These are phyloP conservation scores for Cryptus viduatorius DNA, from an alignment of 2,888 invertebrate genomes.

Conservation along the genomic window DNA sequence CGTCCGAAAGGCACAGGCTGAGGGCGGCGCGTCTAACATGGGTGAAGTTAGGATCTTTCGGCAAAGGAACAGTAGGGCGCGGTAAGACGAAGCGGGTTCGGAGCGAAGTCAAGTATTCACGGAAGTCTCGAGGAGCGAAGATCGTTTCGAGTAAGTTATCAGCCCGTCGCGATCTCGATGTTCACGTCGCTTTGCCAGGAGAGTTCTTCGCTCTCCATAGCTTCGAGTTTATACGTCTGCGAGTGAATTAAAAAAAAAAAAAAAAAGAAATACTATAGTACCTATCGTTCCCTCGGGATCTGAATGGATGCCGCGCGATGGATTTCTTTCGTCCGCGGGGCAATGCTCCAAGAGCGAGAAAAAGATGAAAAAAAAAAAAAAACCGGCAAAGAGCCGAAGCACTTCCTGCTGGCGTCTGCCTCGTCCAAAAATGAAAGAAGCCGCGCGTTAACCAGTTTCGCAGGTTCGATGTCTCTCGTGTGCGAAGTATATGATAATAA, in stretches of 20 bases:
- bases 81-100: conserved; percentile 28
- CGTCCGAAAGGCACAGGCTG: background rate
- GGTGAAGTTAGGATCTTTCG: background rate
- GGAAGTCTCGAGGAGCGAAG: conserved; percentile 46
- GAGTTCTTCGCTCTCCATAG: conserved; percentile 48
- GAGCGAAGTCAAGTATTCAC: conserved; percentile 21
- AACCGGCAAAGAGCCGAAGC: conserved; percentile 36
- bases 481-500: conserved; percentile 58
- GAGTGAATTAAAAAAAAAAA: background rate
- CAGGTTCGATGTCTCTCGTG: conserved; percentile 41
- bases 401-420: conserved; percentile 63
- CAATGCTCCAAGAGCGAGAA: conserved; percentile 28
- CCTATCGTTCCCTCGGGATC: conserved; percentile 62
- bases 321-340: conserved; percentile 42
- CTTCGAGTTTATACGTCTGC: conserved; percentile 51
- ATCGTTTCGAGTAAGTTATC: conserved; percentile 56
- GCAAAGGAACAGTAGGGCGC: background rate
- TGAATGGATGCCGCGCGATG: conserved; percentile 57
- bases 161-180: conserved; percentile 52
- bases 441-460: conserved; percentile 62
- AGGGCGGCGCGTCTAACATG: background rate
- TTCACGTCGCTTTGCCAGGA: conserved; percentile 25
- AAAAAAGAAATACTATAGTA: conserved; percentile 39
- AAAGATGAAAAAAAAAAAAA: conserved; percentile 25
- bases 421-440: conserved; percentile 67